phyloP scores from a whole-genome alignment of 2,888 invertebrate species.

The Leptopilina syphax region DNA sequence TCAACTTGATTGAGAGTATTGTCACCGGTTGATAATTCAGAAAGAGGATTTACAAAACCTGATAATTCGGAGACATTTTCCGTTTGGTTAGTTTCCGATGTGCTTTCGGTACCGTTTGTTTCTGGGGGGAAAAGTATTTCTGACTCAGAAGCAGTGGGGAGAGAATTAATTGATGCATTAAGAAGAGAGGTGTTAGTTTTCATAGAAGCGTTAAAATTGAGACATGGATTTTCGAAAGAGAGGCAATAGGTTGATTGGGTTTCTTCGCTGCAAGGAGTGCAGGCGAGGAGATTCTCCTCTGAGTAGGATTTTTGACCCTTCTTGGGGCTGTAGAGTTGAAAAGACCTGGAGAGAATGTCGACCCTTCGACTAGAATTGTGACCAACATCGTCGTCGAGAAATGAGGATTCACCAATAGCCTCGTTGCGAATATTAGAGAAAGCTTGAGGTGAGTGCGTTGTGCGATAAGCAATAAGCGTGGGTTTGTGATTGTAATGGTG shows the following conservation, averaged over 20 bases:
- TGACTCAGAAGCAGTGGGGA: not conserved
- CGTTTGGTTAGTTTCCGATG: too few relatives aligned
- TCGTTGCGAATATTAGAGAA: constrained; percentile 29
- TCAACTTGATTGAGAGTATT: not conserved
- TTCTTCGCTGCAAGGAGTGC: constrained; percentile 1
- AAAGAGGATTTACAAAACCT: not conserved
- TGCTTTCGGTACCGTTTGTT: too few relatives aligned
- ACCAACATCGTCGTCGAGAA: constrained; percentile 16
- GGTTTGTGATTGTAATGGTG: constrained; percentile 53
- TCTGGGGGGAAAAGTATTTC: too few relatives aligned
- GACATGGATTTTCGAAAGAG: constrained; percentile 8
- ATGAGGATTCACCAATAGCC: constrained; percentile 11
- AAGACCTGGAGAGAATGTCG: constrained; percentile 6
- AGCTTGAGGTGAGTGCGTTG: constrained; percentile 52
- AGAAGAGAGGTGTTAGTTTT: constrained; percentile 29
- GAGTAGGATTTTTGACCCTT: constrained; percentile 5
- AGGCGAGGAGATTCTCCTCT: constrained; percentile 10
- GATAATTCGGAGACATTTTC: not conserved
- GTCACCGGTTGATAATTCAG: not conserved
- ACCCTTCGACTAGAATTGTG: not conserved
- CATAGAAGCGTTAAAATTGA: constrained; percentile 24
- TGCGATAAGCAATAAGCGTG: constrained; percentile 64
- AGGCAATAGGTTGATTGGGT: constrained; percentile 16
- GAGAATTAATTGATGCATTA: not conserved
- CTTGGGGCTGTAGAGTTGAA: constrained; percentile 22